phyloP scores from a whole-genome alignment of 1,140 invertebrate species.

The Harlomillsia oculata region DNA sequence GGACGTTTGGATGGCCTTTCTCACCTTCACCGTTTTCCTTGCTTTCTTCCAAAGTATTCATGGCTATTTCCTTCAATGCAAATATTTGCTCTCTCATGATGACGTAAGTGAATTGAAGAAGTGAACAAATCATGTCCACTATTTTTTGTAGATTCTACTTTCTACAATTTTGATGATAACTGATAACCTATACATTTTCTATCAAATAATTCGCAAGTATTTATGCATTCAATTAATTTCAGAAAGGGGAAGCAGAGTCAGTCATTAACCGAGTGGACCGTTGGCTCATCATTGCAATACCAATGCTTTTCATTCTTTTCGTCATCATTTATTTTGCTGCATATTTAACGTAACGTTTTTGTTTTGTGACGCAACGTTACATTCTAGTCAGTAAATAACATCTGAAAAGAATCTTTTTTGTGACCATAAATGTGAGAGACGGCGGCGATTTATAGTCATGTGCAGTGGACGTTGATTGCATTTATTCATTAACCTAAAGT shows the following conservation, averaged over 20 bases:
- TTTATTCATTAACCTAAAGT: not conserved
- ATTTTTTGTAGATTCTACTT: not conserved
- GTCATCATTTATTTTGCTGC: constrained; percentile 18
- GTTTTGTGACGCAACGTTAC: not conserved
- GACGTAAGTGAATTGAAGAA: constrained; percentile 1
- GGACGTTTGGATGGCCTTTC: constrained; percentile 20
- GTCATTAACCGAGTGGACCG: constrained; percentile 9
- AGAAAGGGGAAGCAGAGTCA: constrained; percentile 1
- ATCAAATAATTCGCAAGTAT: not conserved
- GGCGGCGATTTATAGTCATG: not conserved
- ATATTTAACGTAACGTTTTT: constrained; percentile 5
- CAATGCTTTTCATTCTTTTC: constrained; percentile 13
- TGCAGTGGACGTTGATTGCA: not conserved
- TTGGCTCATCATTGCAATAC: not conserved
- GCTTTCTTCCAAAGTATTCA: constrained; percentile 11
- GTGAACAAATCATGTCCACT: too few species aligned
- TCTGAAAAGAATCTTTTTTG: not conserved
- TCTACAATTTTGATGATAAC: not conserved
- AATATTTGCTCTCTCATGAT: not conserved
- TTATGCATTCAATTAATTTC: not conserved
- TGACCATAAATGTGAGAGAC: not conserved
- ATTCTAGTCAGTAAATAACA: not conserved
- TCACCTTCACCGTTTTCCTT: not conserved
- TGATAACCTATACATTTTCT: not conserved
- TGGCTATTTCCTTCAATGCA: not conserved